Evolutionary conservation across 1,140 invertebrate species (phyloP).

Genomic region (Nephotettix cincticeps): DNA sequence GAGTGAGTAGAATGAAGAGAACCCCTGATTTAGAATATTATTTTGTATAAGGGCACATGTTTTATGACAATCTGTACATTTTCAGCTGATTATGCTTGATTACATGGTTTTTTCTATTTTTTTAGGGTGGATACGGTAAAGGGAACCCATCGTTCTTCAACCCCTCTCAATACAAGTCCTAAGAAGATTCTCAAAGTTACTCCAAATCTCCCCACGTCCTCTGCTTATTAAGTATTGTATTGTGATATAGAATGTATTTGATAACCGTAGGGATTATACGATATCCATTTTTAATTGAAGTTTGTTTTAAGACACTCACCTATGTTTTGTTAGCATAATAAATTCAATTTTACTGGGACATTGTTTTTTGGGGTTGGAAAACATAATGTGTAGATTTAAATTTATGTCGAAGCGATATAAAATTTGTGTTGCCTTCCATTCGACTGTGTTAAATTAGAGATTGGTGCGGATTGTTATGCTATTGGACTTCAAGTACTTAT

Average conservation of each 20-base stretch:
- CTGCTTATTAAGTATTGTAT: background rate
- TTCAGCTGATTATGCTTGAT: too few species aligned
- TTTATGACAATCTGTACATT: too few species aligned
- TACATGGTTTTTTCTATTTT: too few species aligned
- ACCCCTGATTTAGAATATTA: too few species aligned
- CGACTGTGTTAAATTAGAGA: background rate
- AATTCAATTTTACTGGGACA: background rate
- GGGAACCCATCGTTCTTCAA: background rate
- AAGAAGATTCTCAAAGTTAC: background rate
- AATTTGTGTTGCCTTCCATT: background rate
- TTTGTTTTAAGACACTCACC: background rate
- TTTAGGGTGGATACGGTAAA: slow-evolving; percentile 15
- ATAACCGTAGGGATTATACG: background rate
- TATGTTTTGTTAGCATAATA: background rate
- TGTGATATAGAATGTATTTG: background rate
- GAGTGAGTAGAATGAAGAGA: too few species aligned
- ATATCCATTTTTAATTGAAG: background rate
- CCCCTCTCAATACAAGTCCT: background rate
- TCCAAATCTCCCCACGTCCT: background rate
- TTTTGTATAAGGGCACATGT: too few species aligned
- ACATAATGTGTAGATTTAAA: background rate
- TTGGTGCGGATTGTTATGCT: background rate
- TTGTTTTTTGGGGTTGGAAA: background rate
- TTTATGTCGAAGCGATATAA: background rate
- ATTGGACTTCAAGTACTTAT: too few species aligned